These are phyloP conservation scores for Podilymbus podiceps DNA, from an alignment of 2,113 vertebrate genomes.

Conservation along the genomic window DNA sequence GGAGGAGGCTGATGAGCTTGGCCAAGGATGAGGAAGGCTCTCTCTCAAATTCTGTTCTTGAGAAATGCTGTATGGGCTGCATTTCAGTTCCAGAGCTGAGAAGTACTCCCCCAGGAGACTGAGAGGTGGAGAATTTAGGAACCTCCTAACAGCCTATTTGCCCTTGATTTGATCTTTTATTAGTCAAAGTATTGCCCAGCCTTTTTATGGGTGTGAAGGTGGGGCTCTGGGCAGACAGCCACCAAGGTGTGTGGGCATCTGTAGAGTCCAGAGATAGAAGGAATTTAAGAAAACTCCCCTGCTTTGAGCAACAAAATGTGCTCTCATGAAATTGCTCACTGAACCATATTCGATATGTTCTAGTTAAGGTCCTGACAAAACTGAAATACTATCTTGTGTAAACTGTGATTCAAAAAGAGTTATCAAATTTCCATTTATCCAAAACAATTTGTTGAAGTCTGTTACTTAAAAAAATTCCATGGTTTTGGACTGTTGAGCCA, in stretches of 20 bases:
- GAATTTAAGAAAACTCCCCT: constrained; percentile 7
- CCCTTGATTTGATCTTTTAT: constrained; percentile 1
- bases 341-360: background rate
- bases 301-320: background rate
- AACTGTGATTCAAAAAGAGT: constrained; percentile 15
- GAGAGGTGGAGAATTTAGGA: background rate
- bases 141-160: background rate
- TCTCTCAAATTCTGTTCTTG: background rate
- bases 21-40: background rate
- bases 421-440: background rate
- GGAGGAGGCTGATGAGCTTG: background rate
- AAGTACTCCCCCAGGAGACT: background rate
- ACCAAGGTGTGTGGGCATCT: constrained; percentile 9
- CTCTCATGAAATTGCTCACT: background rate
- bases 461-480: background rate
- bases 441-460: constrained; percentile 20
- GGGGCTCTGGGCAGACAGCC: background rate
- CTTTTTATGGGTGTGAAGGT: background rate
- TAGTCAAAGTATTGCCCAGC: background rate
- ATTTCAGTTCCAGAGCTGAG: background rate
- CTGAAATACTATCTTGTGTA: constrained; percentile 24
- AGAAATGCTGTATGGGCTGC: background rate
- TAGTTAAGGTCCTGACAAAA: background rate
- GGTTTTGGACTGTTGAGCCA: background rate
- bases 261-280: background rate